These are phyloP conservation scores for Horisme vitalbata DNA, from an alignment of 2,888 invertebrate species.

Conservation along the genomic window DNA sequence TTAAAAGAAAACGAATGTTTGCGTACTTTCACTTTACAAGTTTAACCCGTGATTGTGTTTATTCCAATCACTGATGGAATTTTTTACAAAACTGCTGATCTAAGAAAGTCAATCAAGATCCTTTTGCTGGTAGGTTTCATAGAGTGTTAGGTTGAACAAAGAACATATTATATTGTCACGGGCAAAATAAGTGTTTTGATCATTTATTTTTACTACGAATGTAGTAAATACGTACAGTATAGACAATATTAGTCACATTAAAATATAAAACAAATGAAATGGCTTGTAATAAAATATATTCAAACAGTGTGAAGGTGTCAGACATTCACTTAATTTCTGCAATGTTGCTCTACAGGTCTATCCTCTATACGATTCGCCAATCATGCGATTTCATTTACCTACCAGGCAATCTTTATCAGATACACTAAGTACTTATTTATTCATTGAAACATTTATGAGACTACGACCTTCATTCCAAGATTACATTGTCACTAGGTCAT, in stretches of 20 bases:
- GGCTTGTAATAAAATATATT: neutral
- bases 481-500: conserved; percentile 16
- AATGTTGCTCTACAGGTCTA: conserved; percentile 1
- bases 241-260: neutral
- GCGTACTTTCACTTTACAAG: conserved; percentile 68
- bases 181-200: neutral
- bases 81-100: conserved; percentile 15
- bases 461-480: conserved; percentile 10
- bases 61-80: conserved; percentile 40
- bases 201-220: too few relatives aligned
- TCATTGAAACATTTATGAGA: neutral
- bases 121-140: too few relatives aligned
- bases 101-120: conserved; percentile 15
- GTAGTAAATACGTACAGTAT: too few relatives aligned
- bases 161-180: too few relatives aligned
- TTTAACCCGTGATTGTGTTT: conserved; percentile 54
- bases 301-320: neutral
- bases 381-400: neutral
- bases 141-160: too few relatives aligned
- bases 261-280: neutral
- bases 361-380: conserved; percentile 4
- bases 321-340: neutral
- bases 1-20: conserved; percentile 61
- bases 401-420: too few relatives aligned
- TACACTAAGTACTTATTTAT: neutral